Evolutionary conservation across 2,888 invertebrate species (phyloP).

Genomic region (Phaedon cochleariae): DNA sequence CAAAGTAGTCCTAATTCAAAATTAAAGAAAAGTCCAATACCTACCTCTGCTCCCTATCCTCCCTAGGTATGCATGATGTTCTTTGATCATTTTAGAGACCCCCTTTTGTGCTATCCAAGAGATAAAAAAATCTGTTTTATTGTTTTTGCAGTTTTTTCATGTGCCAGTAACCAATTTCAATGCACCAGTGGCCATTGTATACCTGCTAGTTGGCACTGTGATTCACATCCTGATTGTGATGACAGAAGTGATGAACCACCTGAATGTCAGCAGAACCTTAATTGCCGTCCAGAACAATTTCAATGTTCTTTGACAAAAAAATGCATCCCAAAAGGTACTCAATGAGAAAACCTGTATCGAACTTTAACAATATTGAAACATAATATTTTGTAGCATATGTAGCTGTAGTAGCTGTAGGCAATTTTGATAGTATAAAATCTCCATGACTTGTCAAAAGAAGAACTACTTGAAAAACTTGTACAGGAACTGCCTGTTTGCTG

Average conservation of each 20-base stretch:
- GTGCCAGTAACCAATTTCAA: conserved; percentile 62
- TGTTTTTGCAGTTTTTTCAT: conserved; percentile 21
- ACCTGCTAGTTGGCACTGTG: conserved; percentile 71
- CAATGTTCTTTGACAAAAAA: conserved; percentile 74
- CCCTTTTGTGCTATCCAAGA: too few species aligned
- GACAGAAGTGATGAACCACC: conserved; percentile 72
- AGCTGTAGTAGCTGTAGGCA: too few species aligned
- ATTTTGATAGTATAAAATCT: too few species aligned
- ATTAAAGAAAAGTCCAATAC: too few species aligned
- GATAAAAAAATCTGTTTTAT: neutral
- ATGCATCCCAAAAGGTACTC: conserved; percentile 73
- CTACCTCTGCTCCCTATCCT: too few species aligned
- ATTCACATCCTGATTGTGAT: conserved; percentile 69
- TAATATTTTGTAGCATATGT: too few species aligned
- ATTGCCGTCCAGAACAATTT: conserved; percentile 77
- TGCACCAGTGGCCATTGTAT: conserved; percentile 70
- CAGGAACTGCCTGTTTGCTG: too few species aligned
- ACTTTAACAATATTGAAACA: neutral
- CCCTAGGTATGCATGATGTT: too few species aligned
- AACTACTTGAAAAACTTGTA: too few species aligned
- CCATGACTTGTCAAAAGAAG: too few species aligned
- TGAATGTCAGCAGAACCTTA: conserved; percentile 60
- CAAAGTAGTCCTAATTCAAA: too few species aligned
- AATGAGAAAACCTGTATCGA: neutral
- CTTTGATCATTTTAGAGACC: too few species aligned